Conservation (phyloP, 2,113 vertebrate genomes). For the Clarias gariepinus region DNA sequence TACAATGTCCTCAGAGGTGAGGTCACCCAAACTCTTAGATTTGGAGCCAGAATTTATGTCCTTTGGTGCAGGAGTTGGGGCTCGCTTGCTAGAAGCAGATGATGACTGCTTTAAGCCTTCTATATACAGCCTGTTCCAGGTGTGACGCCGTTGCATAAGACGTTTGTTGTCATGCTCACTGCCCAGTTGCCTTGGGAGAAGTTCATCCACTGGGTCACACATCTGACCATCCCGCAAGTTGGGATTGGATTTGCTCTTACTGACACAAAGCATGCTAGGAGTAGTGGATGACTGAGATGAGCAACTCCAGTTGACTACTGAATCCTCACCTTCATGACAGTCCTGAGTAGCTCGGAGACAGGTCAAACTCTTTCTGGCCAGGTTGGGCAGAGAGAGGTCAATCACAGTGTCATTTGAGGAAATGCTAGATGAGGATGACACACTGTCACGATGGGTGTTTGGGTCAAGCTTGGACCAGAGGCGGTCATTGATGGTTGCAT, state of each 20-base stretch:
- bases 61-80: conserved; percentile 44
- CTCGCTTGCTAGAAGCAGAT: conserved; percentile 52
- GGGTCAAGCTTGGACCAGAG: conserved; percentile 88
- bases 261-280: conserved; percentile 63
- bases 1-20: conserved; percentile 88
- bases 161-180: conserved; percentile 56
- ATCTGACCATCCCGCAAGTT: conserved; percentile 74
- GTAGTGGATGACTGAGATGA: conserved; percentile 50
- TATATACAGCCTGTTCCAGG: conserved; percentile 84
- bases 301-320: conserved; percentile 47
- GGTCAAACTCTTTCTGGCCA: conserved; percentile 78
- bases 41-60: conserved; percentile 65
- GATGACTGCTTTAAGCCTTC: conserved; percentile 79
- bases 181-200: conserved; percentile 70
- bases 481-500: conserved; percentile 81
- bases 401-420: conserved; percentile 93
- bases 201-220: conserved; percentile 54
- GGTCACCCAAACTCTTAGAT: conserved; percentile 92
- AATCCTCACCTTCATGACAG: conserved; percentile 41
- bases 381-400: conserved; percentile 84
- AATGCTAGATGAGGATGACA: conserved; percentile 92
- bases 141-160: conserved; percentile 73
- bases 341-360: conserved; percentile 62
- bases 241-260: conserved; percentile 92
- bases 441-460: conserved; percentile 78